phyloP scores from a whole-genome alignment of 2,113 vertebrate genomes.

The Balaenoptera acutorostrata region DNA sequence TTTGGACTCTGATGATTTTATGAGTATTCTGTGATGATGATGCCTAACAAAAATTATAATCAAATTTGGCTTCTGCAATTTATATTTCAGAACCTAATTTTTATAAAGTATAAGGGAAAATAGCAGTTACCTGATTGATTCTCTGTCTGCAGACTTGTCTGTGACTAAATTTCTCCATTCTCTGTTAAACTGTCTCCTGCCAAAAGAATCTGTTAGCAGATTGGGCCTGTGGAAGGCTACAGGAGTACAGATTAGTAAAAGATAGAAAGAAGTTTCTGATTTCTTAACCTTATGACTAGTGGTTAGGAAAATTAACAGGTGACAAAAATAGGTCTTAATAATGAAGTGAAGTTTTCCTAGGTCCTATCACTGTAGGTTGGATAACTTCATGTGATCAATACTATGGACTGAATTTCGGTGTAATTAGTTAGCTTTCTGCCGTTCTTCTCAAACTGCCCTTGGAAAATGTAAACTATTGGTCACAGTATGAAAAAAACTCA shows the following conservation, averaged over 20 bases:
- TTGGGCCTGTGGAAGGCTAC: background rate
- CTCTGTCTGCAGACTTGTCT: background rate
- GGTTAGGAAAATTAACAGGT: background rate
- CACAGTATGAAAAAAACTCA: background rate
- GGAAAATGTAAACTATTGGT: background rate
- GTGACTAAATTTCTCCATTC: background rate
- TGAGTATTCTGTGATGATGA: background rate
- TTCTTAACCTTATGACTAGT: background rate
- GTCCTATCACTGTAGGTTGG: background rate
- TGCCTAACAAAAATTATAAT: background rate
- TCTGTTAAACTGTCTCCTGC: background rate
- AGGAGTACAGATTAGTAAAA: background rate
- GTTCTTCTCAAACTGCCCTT: background rate
- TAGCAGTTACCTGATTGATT: background rate
- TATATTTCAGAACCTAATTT: too few species aligned
- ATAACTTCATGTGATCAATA: background rate
- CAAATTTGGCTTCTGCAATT: background rate
- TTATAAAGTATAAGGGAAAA: background rate
- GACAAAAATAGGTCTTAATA: background rate
- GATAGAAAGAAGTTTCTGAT: background rate
- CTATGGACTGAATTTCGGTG: background rate
- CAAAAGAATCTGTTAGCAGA: background rate
- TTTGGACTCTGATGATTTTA: background rate
- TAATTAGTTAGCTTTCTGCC: background rate
- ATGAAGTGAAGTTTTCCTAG: background rate